Percentiles rank a stretch among this genome's conserved stretches.
Conservation (phyloP, 1,140 invertebrate genomes). For the Apis laboriosa region DNA sequence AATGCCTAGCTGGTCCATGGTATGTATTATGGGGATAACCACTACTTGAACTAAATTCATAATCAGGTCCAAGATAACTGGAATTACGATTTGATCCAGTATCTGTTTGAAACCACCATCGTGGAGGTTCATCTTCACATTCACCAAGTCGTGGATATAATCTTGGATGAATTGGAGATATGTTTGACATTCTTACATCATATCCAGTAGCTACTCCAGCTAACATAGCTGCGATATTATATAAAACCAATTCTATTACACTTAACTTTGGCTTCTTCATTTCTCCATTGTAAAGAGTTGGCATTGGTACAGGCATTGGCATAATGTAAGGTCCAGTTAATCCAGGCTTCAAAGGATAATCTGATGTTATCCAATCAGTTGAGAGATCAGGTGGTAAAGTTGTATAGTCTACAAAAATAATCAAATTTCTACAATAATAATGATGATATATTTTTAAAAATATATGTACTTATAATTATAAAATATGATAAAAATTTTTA, state of each 20-base stretch:
- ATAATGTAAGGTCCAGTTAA: constrained; percentile 77
- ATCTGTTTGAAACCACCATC: constrained; percentile 77
- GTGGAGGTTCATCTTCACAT: constrained; percentile 70
- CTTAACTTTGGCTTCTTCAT: constrained; percentile 87
- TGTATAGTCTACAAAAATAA: constrained; percentile 77
- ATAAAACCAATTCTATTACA: constrained; percentile 91
- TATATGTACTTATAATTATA: not conserved
- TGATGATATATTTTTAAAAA: constrained; percentile 13
- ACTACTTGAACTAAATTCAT: constrained; percentile 83
- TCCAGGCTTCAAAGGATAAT: constrained; percentile 82
- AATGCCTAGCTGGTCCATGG: constrained; percentile 91
- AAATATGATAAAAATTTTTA: constrained; percentile 19
- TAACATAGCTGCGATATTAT: constrained; percentile 94
- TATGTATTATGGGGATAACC: constrained; percentile 94
- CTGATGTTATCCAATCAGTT: constrained; percentile 78
- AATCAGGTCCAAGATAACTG: constrained; percentile 80
- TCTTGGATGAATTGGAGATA: constrained; percentile 90
- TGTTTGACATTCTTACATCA: constrained; percentile 93
- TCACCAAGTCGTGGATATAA: constrained; percentile 82
- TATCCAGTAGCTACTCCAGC: constrained; percentile 94
- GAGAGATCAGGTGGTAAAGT: constrained; percentile 68
- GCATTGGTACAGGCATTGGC: constrained; percentile 86
- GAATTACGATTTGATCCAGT: constrained; percentile 75
- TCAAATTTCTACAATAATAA: constrained; percentile 58
- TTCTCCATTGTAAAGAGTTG: constrained; percentile 88